Conservation (phyloP, 2,888 invertebrate species). For the Doris montereyensis region DNA sequence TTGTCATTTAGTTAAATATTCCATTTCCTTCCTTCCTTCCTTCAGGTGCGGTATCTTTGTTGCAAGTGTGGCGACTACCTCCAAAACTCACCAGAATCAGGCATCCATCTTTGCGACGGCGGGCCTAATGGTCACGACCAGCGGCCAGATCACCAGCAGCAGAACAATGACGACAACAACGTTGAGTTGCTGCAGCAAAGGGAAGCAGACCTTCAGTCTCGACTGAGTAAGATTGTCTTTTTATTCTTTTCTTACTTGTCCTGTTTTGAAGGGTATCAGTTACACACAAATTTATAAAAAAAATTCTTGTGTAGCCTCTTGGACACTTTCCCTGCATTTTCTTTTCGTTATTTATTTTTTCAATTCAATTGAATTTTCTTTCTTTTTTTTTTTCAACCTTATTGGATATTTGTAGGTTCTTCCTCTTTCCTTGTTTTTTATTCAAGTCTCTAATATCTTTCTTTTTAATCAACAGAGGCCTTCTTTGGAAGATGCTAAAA, state of each 20-base stretch:
- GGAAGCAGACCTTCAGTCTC: conserved; percentile 52
- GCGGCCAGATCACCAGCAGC: conserved; percentile 33
- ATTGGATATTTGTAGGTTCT: neutral
- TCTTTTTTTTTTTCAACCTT: neutral
- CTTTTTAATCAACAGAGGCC: no score
- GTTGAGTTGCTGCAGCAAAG: conserved; percentile 36
- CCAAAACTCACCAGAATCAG: conserved; percentile 61
- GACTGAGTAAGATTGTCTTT: conserved; percentile 49
- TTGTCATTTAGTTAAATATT: no score
- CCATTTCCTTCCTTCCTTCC: no score
- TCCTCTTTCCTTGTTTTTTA: neutral
- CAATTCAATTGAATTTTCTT: neutral
- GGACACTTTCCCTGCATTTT: neutral
- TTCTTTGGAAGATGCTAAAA: conserved; percentile 37
- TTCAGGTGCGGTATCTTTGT: conserved; percentile 52
- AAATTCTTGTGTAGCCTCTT: no score
- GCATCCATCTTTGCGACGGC: conserved; percentile 64
- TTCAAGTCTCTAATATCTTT: no score
- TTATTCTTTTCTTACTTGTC: neutral
- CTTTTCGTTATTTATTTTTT: neutral
- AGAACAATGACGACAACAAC: conserved; percentile 18
- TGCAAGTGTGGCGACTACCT: conserved; percentile 62
- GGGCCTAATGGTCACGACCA: conserved; percentile 44
- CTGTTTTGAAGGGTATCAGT: neutral
- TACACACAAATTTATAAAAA: no score